Percentiles rank a stretch among this genome's conserved stretches.
phyloP scores from a whole-genome alignment of 2,113 vertebrate genomes.

The Leptodactylus fuscus region DNA sequence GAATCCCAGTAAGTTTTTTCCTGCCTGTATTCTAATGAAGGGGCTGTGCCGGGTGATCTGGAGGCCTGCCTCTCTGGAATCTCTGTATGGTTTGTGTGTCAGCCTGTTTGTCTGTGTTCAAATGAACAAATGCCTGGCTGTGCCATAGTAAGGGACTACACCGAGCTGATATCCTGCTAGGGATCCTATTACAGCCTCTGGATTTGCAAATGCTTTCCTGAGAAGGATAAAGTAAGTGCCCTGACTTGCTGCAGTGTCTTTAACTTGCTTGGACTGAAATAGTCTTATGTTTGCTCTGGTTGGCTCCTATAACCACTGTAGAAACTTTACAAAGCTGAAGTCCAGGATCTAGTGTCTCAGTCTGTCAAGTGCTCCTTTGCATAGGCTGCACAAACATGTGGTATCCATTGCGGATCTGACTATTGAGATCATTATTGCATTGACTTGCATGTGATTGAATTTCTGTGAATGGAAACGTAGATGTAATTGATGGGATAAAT shows the following conservation, averaged over 20 bases:
- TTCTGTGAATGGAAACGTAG: neutral
- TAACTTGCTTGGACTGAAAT: neutral
- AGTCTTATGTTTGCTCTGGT: neutral
- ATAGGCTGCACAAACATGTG: slow-evolving; percentile 5
- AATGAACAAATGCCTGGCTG: slow-evolving; percentile 54
- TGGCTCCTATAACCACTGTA: neutral
- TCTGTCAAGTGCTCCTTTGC: neutral
- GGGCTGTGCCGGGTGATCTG: slow-evolving; percentile 46
- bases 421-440: neutral
- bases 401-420: neutral
- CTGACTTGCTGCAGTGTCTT: neutral
- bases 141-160: slow-evolving; percentile 42
- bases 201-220: slow-evolving; percentile 23
- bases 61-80: slow-evolving; percentile 47
- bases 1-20: slow-evolving; percentile 28
- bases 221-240: slow-evolving; percentile 36
- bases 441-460: neutral
- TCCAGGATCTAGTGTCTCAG: neutral
- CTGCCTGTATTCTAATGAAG: slow-evolving; percentile 58
- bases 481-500: neutral
- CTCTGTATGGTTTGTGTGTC: slow-evolving; percentile 51
- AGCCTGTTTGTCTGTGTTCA: slow-evolving; percentile 44
- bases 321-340: neutral
- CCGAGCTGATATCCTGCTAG: slow-evolving; percentile 33
- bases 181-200: slow-evolving; percentile 45